phyloP scores from a whole-genome alignment of 2,888 invertebrate genomes.

The Synergus gifuensis region DNA sequence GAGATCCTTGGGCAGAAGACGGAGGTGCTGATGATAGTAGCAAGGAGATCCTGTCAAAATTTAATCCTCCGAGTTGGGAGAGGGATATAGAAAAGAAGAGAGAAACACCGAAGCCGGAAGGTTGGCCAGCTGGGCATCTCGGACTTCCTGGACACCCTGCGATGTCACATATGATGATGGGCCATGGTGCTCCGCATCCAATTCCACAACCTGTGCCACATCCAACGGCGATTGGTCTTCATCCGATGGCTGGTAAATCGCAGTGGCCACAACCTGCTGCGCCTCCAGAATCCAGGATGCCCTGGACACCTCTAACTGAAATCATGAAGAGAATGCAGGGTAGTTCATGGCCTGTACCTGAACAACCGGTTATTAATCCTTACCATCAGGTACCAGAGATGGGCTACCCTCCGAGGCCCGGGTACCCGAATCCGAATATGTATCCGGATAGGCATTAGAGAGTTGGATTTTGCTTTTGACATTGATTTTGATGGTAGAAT shows the following conservation, averaged over 20 bases:
- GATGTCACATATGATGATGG: slow-evolving; percentile 25
- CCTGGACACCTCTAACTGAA: slow-evolving; percentile 26
- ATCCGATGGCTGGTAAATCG: slow-evolving; percentile 2
- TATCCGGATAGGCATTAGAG: slow-evolving; percentile 30
- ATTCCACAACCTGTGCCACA: slow-evolving; percentile 26
- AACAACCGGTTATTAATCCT: slow-evolving; percentile 34
- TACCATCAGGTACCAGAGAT: slow-evolving; percentile 6
- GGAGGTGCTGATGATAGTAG: slow-evolving; percentile 38
- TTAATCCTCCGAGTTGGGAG: slow-evolving; percentile 34
- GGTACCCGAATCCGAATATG: slow-evolving; percentile 24
- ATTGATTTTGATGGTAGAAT: neutral
- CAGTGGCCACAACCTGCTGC: slow-evolving; percentile 12
- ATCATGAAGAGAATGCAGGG: slow-evolving; percentile 39
- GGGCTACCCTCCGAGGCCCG: slow-evolving; percentile 7
- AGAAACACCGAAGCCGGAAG: neutral
- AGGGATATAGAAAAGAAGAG: neutral
- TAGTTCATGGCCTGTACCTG: slow-evolving; percentile 14
- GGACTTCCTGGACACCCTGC: neutral
- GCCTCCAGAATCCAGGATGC: slow-evolving; percentile 13
- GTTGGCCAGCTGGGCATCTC: slow-evolving; percentile 6
- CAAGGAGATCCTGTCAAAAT: slow-evolving; percentile 45
- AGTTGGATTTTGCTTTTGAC: neutral
- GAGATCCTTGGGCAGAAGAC: slow-evolving; percentile 76
- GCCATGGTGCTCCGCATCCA: neutral
- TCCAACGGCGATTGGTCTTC: neutral